phyloP scores from a whole-genome alignment of 2,113 vertebrate species.

The Macrotis lagotis region DNA sequence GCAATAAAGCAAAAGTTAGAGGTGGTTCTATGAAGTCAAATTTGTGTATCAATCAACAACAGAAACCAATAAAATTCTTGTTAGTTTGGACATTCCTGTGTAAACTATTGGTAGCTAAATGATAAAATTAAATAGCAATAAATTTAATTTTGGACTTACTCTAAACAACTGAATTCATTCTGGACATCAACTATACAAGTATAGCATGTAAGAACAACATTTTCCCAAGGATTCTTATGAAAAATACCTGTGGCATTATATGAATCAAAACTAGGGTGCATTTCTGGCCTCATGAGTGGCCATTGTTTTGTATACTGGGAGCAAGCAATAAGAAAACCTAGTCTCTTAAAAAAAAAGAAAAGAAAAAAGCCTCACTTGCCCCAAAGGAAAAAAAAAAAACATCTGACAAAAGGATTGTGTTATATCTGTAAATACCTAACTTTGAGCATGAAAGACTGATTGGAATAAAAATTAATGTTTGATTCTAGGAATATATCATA shows the following conservation, averaged over 20 bases:
- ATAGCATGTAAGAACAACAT: neutral
- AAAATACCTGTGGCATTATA: neutral
- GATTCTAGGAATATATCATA: neutral
- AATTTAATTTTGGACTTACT: neutral
- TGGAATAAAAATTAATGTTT: neutral
- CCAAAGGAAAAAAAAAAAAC: neutral
- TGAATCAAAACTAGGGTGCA: neutral
- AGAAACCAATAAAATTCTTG: neutral
- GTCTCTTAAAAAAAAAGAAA: neutral
- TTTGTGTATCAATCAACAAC: neutral
- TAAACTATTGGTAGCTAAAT: neutral
- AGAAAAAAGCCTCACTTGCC: no score
- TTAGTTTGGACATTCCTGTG: neutral
- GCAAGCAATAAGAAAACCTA: neutral
- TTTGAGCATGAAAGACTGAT: neutral
- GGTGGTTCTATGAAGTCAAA: neutral
- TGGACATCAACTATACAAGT: neutral
- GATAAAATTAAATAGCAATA: neutral
- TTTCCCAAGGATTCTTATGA: neutral
- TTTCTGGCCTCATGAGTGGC: neutral
- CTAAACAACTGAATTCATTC: neutral
- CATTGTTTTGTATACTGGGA: neutral
- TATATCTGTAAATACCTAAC: neutral
- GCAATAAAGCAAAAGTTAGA: slow-evolving; percentile 40
- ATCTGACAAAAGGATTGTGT: neutral